Base-by-base conservation (phyloP, 1,140 invertebrate species). In the Pseudobourletiella spinata region DNA sequence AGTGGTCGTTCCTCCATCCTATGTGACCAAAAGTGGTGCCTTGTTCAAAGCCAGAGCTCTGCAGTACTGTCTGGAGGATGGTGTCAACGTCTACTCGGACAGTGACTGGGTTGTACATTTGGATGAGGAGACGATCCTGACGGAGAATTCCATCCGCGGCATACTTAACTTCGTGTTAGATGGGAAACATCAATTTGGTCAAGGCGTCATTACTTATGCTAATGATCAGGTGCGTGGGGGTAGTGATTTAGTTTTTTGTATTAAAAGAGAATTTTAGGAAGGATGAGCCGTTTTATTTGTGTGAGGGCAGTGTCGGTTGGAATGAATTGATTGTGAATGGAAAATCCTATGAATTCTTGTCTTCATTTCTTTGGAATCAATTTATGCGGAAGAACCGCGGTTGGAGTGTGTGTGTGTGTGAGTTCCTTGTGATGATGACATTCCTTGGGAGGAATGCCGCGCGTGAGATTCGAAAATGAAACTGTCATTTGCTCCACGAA, bases 51-150 rank as follows among this genome's bases (percentile, higher is more conserved):
- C 94, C 0, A 81, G 95, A 67, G 95, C 95, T 11, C 76, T 98
- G 0, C 95, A 98, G 73, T 98, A 97, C 75, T 96, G 93, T 73
- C 78, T 98, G 15, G 95, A 98, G 78, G 88, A 89, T 71, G 84
- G 84, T 69, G 85, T 93, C 1, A 95, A 95, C 76, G 83, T 90
- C 66, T 74, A 96, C 15, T 83, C 82, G 20, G 91, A 95, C 71
- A 85, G 82, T 65, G 95, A 98, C 74, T 98, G 93, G 93, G 89
- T 99, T 71, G 92, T 98, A 1, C 95, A 98, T 79, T 78, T 98
- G 18, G 95, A 99, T 74, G 95, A 98, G 78, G 95, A 98, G 76
- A 98, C 95, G 0, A 74, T 98, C 29, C 77, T 98, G 1, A 98
- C 95, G 2, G 89, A 93, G 72, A 93, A 95, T 74, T 87, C 89